These are phyloP conservation scores for Elymnias hypermnestra DNA, from an alignment of 1,140 invertebrate species.

Conservation along the genomic window DNA sequence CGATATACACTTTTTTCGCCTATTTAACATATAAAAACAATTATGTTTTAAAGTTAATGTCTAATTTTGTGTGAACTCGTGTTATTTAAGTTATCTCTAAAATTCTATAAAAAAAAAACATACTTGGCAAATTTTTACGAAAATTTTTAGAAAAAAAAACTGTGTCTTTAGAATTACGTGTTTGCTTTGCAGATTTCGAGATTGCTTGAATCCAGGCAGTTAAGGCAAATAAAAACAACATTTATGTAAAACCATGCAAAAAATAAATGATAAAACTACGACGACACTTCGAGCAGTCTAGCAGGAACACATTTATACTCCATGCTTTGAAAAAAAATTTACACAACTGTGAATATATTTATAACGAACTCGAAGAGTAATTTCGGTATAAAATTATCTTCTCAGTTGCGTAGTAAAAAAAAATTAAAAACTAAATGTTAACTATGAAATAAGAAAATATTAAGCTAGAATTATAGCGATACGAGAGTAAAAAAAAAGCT, in stretches of 20 bases:
- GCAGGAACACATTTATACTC: conserved; percentile 51
- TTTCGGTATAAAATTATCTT: conserved; percentile 12
- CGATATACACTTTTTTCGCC: too few species aligned
- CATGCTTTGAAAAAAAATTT: conserved; percentile 50
- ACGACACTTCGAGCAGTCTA: conserved; percentile 59
- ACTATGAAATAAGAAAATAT: conserved; percentile 49
- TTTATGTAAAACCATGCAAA: conserved; percentile 60
- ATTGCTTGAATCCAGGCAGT: conserved; percentile 35
- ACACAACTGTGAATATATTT: conserved; percentile 21
- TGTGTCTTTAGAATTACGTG: too few species aligned
- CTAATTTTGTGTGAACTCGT: too few species aligned
- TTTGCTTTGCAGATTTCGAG: conserved; percentile 10
- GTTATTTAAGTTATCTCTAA: too few species aligned
- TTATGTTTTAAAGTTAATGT: too few species aligned
- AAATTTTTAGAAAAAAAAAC: too few species aligned
- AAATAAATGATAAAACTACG: conserved; percentile 41
- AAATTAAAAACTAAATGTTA: conserved; percentile 56
- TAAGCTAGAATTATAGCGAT: conserved; percentile 62
- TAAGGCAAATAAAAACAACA: conserved; percentile 60
- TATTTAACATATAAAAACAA: too few species aligned
- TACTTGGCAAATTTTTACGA: too few species aligned
- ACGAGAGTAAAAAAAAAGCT: conserved; percentile 63
- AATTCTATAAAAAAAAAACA: too few species aligned
- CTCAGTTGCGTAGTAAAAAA: conserved; percentile 27
- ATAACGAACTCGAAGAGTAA: neutral